Conservation (phyloP, 2,113 vertebrate genomes). For the Stomatorhinus ivindoensis region DNA sequence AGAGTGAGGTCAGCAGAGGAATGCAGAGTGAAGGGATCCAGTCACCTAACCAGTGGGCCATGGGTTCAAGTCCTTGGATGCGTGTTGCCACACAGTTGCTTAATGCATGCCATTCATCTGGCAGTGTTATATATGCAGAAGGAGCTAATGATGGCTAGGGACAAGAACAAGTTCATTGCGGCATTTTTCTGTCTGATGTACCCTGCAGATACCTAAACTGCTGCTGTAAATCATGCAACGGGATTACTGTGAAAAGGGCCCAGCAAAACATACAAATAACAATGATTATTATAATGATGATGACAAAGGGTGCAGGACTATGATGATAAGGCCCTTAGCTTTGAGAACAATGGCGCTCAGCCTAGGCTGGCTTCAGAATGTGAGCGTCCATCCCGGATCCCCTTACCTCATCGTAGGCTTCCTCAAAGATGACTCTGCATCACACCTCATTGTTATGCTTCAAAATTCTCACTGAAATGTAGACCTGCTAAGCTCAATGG, state of each 20-base stretch:
- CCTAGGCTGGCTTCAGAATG: neutral
- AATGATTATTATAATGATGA: neutral
- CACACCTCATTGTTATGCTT: neutral
- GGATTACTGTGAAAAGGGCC: neutral
- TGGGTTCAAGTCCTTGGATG: neutral
- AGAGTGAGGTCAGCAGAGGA: neutral
- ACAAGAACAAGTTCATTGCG: neutral
- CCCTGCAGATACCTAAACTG: neutral
- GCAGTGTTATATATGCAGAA: neutral
- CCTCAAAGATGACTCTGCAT: neutral
- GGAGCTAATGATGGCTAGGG: neutral
- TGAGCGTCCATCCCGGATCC: neutral
- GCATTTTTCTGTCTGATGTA: neutral
- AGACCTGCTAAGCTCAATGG: neutral
- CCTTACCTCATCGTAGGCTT: neutral
- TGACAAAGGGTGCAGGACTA: neutral
- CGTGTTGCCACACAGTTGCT: neutral
- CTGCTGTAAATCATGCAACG: neutral
- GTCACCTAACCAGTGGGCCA: neutral
- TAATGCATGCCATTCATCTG: neutral
- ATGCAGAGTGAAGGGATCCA: neutral
- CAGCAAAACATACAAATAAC: neutral
- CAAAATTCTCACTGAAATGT: neutral
- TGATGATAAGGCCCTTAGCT: neutral
- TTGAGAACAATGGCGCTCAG: neutral